Evolutionary conservation across 2,113 vertebrate genomes (phyloP).

Genomic region (Gracilinanus agilis): DNA sequence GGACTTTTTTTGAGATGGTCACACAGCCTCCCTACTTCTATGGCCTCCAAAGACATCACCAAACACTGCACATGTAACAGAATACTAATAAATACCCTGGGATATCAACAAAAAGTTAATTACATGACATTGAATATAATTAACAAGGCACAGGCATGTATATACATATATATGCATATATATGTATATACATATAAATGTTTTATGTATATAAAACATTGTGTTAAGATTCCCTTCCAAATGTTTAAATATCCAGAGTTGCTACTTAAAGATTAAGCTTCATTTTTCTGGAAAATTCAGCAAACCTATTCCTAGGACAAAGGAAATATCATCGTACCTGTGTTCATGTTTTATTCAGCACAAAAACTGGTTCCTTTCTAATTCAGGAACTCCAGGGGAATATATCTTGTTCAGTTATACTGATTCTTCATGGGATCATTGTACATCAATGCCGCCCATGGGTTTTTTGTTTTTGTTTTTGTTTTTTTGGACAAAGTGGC

Average conservation of each 20-base stretch:
- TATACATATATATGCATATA: not conserved
- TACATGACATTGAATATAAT: too few relatives aligned
- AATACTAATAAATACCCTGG: not conserved
- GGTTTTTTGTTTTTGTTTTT: too few relatives aligned
- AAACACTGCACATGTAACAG: not conserved
- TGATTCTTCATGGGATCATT: too few relatives aligned
- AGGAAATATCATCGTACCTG: not conserved
- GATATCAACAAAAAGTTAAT: not conserved
- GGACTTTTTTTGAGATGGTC: not conserved
- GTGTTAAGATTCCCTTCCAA: not conserved
- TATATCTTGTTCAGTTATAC: not conserved
- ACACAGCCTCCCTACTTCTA: not conserved
- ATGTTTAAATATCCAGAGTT: not conserved
- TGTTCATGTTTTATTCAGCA: not conserved
- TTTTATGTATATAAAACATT: too few relatives aligned
- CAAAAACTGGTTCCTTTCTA: not conserved
- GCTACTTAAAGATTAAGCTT: not conserved
- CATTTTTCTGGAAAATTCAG: not conserved
- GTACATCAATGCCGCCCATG: too few relatives aligned
- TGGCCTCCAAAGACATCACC: not conserved
- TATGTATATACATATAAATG: too few relatives aligned
- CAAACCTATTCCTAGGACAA: not conserved
- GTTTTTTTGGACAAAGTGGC: too few relatives aligned
- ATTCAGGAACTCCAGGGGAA: not conserved
- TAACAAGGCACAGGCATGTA: too few relatives aligned